Evolutionary conservation across 2,888 invertebrate genomes (phyloP), one percentile per base, ranked within the genome.

Genomic region (Itoplectis maculator): DNA sequence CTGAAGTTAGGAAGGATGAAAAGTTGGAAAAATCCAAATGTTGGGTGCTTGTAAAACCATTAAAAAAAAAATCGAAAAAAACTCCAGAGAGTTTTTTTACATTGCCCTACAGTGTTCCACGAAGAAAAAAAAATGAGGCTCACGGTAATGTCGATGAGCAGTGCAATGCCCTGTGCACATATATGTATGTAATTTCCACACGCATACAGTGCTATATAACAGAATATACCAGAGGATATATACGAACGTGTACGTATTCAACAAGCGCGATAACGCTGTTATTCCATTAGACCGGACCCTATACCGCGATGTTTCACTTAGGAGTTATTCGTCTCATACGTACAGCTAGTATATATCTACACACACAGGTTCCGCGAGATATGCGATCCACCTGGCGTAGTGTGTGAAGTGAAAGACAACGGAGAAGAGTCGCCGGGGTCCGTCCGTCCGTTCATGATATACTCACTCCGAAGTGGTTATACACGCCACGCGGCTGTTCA

Each of bases 191-290:
- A 37, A n/a, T n/a, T n/a, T n/a, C n/a, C 37, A 59, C n/a, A 13
- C 56, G 40, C 40, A 40, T 29, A 59, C 15, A 72, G 29, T 4
- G 40, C 37, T 9, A 49, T 23, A 56, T 70, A 29, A 29, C 29
- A 5, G 35, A 11, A 15, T 20, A 47, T 20, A 61, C 8, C 8
- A 68, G 11, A 37, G 47, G 5, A 15, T 42, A 61, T 15, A 18
- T 23, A n/a, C n/a, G 45, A 8, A 29, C 13, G 35, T 15, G 66
- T 45, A 37, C 37, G 45, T 72, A 20, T 77, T 51, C 69, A 77
- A 63, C 61, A 42, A 61, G 61, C 61, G 56, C 69, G 76, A 69
- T 77, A 77, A 77, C 76, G 61, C 68, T 49, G 76, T 77, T 77
- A 68, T 77, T 69, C 61, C 61, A 69, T 77, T 77, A 77, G 61